phyloP scores from a whole-genome alignment of 2,113 vertebrate genomes.

The Bolborhynchus lineola region DNA sequence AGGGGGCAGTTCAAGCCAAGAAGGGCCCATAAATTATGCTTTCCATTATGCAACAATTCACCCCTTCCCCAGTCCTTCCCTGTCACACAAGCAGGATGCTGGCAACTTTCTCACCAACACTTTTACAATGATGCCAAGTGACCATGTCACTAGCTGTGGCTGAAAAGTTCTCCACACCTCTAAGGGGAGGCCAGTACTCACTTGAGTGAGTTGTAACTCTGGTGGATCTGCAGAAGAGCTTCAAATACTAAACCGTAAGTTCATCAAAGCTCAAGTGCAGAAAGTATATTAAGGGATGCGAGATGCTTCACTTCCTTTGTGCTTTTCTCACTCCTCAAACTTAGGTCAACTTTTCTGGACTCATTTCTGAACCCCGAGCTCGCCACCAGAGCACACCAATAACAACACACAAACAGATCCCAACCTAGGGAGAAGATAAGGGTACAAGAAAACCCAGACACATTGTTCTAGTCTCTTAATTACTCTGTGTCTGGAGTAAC shows the following conservation, averaged over 20 bases:
- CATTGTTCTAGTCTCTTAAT: neutral
- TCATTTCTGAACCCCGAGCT: neutral
- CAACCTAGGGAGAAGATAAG: neutral
- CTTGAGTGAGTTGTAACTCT: neutral
- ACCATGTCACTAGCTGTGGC: neutral
- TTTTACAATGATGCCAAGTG: neutral
- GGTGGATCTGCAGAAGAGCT: neutral
- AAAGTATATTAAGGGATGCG: neutral
- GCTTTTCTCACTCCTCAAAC: neutral
- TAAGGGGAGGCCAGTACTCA: neutral
- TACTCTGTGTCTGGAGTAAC: neutral
- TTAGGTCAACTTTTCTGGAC: neutral
- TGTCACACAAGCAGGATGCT: neutral
- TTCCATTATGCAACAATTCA: neutral
- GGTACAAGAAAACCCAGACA: neutral
- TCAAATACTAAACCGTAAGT: neutral
- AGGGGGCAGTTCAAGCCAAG: neutral
- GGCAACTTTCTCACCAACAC: neutral
- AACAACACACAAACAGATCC: neutral
- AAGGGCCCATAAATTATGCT: neutral
- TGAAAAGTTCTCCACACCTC: neutral
- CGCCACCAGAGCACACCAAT: fast-evolving
- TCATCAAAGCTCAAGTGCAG: neutral
- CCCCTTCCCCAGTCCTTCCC: neutral
- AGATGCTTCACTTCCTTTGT: neutral